These are phyloP conservation scores for Listronotus bonariensis DNA, from an alignment of 1,140 invertebrate genomes.

Conservation along the genomic window DNA sequence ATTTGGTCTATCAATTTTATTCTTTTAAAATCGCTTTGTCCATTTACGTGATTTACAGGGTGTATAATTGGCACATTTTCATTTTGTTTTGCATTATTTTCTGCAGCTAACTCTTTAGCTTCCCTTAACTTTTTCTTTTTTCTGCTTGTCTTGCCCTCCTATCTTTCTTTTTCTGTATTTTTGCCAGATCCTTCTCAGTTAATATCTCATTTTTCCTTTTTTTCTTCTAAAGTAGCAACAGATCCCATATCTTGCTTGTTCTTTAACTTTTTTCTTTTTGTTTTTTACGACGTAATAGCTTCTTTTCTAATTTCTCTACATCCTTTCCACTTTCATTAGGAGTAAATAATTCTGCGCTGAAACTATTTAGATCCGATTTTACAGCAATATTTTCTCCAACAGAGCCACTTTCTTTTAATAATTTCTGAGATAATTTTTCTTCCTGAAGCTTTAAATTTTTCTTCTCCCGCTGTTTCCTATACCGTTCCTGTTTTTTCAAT, in stretches of 20 bases:
- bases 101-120: conserved; percentile 30
- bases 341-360: no score
- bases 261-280: conserved; percentile 16
- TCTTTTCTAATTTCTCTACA: conserved; percentile 10
- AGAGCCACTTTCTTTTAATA: conserved; percentile 2
- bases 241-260: conserved; percentile 33
- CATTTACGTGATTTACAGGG: neutral
- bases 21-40: neutral
- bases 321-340: no score
- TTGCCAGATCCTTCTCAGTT: conserved; percentile 36
- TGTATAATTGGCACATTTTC: conserved; percentile 5
- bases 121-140: conserved; percentile 38
- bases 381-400: neutral
- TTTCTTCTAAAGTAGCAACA: conserved; percentile 41
- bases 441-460: conserved; percentile 24
- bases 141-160: conserved; percentile 38
- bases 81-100: conserved; percentile 17
- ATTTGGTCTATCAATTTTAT: conserved; percentile 8
- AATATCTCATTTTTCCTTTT: conserved; percentile 21
- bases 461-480: conserved; percentile 33
- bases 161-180: conserved; percentile 42
- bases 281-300: conserved; percentile 9
- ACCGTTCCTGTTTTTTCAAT: conserved; percentile 33
- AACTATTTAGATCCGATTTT: no score
- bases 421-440: conserved; percentile 10